These are phyloP conservation scores for Camelus dromedarius DNA, from an alignment of 2,113 vertebrate species.

Conservation along the genomic window DNA sequence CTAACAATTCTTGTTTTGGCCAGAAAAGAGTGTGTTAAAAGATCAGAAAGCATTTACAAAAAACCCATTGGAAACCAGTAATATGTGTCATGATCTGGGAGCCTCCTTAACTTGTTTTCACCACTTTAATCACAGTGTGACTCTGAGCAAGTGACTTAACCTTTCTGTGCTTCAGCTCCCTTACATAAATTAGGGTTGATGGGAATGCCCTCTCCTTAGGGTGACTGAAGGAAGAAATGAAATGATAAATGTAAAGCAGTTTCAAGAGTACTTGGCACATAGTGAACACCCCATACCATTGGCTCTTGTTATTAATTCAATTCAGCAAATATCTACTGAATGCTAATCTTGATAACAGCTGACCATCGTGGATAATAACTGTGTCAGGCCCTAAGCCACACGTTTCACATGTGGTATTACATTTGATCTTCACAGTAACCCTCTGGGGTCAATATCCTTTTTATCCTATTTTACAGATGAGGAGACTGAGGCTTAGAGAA, in stretches of 20 bases:
- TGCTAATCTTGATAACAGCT: neutral
- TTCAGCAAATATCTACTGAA: neutral
- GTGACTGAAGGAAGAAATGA: neutral
- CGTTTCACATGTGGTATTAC: neutral
- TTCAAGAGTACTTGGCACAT: neutral
- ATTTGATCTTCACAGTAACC: neutral
- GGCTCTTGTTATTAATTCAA: neutral
- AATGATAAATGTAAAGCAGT: neutral
- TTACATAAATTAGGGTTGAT: neutral
- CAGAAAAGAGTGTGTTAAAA: slow-evolving; percentile 9
- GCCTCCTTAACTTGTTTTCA: neutral
- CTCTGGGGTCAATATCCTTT: neutral
- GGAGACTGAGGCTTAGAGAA: no score
- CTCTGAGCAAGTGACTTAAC: neutral
- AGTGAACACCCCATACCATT: neutral
- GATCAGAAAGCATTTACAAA: neutral
- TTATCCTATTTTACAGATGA: neutral
- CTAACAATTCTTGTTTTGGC: neutral
- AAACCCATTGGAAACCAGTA: neutral
- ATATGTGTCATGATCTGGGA: neutral
- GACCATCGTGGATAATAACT: neutral
- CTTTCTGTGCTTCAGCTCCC: neutral
- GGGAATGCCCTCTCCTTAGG: neutral
- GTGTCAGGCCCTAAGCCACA: neutral
- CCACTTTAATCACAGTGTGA: neutral